Evolutionary conservation across 2,888 invertebrate species (phyloP).

Genomic region (Notocelia uddmanniana): DNA sequence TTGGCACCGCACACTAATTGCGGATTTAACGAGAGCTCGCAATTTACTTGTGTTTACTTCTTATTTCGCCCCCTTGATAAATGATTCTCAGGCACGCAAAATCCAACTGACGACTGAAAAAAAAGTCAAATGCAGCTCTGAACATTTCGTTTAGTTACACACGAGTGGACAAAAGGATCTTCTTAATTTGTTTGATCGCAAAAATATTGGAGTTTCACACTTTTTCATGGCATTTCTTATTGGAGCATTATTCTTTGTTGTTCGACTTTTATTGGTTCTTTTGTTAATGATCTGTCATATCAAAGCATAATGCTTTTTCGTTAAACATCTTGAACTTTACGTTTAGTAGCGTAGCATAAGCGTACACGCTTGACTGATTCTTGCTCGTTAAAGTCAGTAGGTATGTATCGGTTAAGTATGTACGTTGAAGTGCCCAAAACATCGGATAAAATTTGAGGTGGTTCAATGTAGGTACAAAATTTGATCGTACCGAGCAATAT

Average conservation of each 20-base stretch:
- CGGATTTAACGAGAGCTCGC: constrained; percentile 67
- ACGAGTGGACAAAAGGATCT: constrained; percentile 52
- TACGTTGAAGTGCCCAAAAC: neutral
- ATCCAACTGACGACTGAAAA: constrained; percentile 54
- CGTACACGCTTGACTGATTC: neutral
- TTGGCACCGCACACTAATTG: constrained; percentile 48
- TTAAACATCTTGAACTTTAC: neutral
- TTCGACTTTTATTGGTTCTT: neutral
- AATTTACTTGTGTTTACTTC: constrained; percentile 70
- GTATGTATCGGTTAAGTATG: neutral
- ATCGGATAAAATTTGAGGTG: neutral
- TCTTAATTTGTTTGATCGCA: constrained; percentile 44
- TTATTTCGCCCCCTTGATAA: constrained; percentile 74
- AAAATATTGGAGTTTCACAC: constrained; percentile 30
- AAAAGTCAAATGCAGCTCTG: constrained; percentile 37
- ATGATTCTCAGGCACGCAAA: constrained; percentile 74
- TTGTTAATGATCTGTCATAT: neutral
- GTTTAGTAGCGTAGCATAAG: neutral
- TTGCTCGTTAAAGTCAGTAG: constrained; percentile 1
- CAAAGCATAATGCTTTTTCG: constrained; percentile 1
- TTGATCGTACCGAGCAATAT: neutral
- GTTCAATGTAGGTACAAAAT: neutral
- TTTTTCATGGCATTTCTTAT: constrained; percentile 17
- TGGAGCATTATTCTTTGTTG: neutral
- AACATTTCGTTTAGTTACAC: constrained; percentile 34